These are phyloP conservation scores for Perizoma affinitatum DNA, from an alignment of 2,888 invertebrate genomes.

Conservation along the genomic window DNA sequence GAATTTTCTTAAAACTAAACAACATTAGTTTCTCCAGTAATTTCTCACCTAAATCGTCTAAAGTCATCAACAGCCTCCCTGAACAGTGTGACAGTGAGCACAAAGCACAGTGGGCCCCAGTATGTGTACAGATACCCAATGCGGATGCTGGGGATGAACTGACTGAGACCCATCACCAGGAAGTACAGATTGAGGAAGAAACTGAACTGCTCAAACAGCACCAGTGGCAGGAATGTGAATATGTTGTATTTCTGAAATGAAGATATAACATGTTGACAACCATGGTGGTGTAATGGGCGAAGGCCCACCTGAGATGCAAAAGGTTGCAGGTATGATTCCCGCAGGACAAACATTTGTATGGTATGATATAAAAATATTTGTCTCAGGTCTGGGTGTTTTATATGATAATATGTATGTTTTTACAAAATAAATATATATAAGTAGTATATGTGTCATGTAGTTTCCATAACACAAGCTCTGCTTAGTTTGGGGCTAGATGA, in stretches of 20 bases:
- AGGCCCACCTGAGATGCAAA: no score
- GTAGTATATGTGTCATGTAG: no score
- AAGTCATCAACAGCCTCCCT: conserved; percentile 99
- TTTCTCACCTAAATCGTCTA: conserved; percentile 87
- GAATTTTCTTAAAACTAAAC: no score
- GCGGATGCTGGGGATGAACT: conserved; percentile 98
- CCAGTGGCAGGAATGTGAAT: conserved; percentile 94
- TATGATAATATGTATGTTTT: no score
- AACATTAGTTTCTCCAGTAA: not conserved
- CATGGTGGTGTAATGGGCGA: no score
- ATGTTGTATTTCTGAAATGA: conserved; percentile 95
- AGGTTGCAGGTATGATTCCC: no score
- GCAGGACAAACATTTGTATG: no score
- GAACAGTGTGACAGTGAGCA: conserved; percentile 96
- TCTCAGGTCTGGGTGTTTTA: no score
- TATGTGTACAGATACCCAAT: conserved; percentile 99
- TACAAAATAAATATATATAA: no score
- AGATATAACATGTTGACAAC: not conserved
- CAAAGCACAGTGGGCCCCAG: conserved; percentile 99
- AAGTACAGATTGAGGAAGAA: conserved; percentile 99
- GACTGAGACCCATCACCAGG: conserved; percentile 98
- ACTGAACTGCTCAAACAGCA: conserved; percentile 99
- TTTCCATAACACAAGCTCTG: no score
- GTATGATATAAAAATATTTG: no score
- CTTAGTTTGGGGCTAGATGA: no score